phyloP scores from a whole-genome alignment of 2,888 invertebrate species.

The Gastracanthus pulcherrimus region DNA sequence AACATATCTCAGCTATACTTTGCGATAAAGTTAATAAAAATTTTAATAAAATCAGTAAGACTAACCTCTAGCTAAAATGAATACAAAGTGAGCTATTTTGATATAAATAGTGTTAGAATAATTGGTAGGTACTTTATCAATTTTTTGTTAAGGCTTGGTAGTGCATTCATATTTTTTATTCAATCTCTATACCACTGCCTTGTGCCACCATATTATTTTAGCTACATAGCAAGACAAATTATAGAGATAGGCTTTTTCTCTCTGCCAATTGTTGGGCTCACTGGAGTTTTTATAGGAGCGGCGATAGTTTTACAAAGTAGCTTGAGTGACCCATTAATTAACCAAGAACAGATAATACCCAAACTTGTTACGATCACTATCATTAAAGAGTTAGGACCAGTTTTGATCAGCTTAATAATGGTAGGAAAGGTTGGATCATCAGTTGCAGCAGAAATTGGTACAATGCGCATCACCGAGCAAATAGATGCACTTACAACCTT shows the following conservation, averaged over 20 bases:
- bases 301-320: constrained; percentile 44
- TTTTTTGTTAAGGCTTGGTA: not conserved
- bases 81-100: not conserved
- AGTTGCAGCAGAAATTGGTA: constrained; percentile 51
- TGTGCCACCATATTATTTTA: constrained; percentile 44
- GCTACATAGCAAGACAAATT: constrained; percentile 40
- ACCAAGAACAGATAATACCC: constrained; percentile 39
- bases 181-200: constrained; percentile 8
- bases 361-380: constrained; percentile 47
- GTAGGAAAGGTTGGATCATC: constrained; percentile 43
- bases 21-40: not conserved
- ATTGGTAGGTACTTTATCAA: not conserved
- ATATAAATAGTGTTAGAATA: constrained; percentile 1
- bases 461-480: constrained; percentile 49
- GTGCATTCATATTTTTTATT: not conserved
- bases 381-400: constrained; percentile 50
- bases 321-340: constrained; percentile 36
- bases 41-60: constrained; percentile 7
- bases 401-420: constrained; percentile 47
- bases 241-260: constrained; percentile 49
- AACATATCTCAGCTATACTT: not conserved
- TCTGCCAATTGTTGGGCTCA: constrained; percentile 46
- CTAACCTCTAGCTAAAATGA: not conserved
- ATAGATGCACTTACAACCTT: constrained; percentile 49
- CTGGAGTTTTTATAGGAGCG: constrained; percentile 45